Conservation (phyloP, 1,140 invertebrate species). For the Lepeophtheirus salmonis region DNA sequence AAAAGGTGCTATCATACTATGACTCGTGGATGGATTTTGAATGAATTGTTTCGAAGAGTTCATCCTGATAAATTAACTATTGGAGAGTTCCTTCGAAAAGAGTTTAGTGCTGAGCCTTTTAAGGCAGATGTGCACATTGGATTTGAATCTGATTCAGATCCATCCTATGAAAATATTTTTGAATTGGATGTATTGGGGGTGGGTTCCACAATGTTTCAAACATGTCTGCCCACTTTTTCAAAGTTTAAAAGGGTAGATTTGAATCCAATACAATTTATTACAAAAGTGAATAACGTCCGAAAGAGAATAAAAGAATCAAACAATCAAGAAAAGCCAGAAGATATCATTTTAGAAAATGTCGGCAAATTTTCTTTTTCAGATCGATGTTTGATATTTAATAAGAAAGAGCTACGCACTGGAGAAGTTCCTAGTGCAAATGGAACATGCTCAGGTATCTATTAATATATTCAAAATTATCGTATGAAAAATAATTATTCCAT, state of each 20-base stretch:
- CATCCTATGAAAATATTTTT: background rate
- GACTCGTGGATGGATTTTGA: slow-evolving; percentile 7
- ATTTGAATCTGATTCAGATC: background rate
- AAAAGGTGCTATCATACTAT: slow-evolving; percentile 9
- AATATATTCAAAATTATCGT: no score
- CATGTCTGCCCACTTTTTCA: background rate
- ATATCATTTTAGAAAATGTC: background rate
- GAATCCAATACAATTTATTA: background rate
- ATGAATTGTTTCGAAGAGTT: slow-evolving; percentile 13
- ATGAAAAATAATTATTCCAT: no score
- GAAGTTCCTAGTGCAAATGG: background rate
- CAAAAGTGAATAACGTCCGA: background rate
- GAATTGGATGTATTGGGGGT: background rate
- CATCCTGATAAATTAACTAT: background rate
- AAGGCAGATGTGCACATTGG: slow-evolving; percentile 1
- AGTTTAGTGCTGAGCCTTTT: background rate
- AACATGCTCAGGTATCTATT: background rate
- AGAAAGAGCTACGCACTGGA: background rate
- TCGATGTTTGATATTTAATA: background rate
- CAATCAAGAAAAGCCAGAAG: background rate
- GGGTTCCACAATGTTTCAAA: background rate
- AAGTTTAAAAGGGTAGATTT: background rate
- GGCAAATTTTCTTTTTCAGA: background rate
- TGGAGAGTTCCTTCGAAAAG: background rate
- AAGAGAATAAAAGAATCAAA: background rate